Percentiles rank a stretch among this genome's conserved stretches.
These are phyloP conservation scores for Tetranychus cinnabarinus DNA, from an alignment of 1,140 invertebrate species.

Conservation along the genomic window DNA sequence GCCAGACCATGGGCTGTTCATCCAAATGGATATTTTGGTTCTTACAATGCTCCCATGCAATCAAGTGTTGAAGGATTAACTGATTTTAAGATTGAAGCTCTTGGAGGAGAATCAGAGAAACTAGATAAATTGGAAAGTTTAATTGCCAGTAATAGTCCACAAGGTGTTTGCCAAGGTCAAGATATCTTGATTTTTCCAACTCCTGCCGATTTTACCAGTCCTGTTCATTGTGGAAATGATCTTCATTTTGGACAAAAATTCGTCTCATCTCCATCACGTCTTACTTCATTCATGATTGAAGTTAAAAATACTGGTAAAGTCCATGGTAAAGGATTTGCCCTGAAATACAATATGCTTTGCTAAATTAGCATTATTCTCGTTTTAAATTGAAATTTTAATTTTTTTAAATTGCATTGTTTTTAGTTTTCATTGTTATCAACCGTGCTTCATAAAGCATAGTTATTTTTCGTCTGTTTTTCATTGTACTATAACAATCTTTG, in stretches of 20 bases:
- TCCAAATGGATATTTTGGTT: too few species aligned
- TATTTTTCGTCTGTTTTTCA: too few species aligned
- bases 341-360: background rate
- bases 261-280: background rate
- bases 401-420: too few species aligned
- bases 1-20: too few species aligned
- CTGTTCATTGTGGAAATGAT: background rate
- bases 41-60: too few species aligned
- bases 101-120: background rate
- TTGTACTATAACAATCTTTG: too few species aligned
- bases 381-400: too few species aligned
- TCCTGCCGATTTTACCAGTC: background rate
- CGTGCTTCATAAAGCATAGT: too few species aligned
- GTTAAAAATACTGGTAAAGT: background rate
- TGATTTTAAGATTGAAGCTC: too few species aligned
- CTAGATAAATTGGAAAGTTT: background rate
- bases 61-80: too few species aligned
- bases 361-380: too few species aligned
- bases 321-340: background rate
- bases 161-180: background rate
- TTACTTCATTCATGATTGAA: background rate
- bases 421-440: too few species aligned
- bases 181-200: background rate
- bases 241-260: background rate
- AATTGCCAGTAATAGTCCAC: background rate